Conservation (phyloP, 2,797 vertebrate species). For the Acanthis flammea region DNA sequence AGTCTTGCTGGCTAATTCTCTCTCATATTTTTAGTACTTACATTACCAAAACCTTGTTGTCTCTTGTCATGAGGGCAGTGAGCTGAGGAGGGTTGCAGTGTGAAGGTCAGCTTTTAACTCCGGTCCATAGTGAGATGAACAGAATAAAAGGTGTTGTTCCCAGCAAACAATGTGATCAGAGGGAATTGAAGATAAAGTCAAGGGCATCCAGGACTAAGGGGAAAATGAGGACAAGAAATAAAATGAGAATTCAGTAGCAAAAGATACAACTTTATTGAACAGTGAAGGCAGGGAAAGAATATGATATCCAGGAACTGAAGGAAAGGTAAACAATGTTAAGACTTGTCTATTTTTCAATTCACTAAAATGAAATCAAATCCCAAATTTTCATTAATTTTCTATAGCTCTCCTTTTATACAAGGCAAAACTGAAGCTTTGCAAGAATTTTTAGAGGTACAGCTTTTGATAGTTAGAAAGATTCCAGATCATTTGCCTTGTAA, state of each 20-base stretch:
- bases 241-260: not conserved
- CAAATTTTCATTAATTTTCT: not conserved
- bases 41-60: not conserved
- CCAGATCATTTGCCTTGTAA: not conserved
- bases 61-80: slow-evolving; percentile 21
- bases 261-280: not conserved
- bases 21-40: slow-evolving; percentile 32
- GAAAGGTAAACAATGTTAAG: not conserved
- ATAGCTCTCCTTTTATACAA: not conserved
- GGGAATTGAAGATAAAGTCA: not conserved
- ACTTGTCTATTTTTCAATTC: not conserved
- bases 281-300: not conserved
- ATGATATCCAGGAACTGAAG: not conserved
- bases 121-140: not conserved
- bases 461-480: not conserved
- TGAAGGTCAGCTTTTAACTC: slow-evolving; percentile 52
- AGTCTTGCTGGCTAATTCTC: slow-evolving; percentile 17
- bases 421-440: not conserved
- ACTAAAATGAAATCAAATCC: not conserved
- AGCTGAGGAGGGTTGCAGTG: slow-evolving; percentile 8
- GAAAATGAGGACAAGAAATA: not conserved
- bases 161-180: not conserved
- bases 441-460: not conserved
- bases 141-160: slow-evolving; percentile 7
- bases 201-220: not conserved